Percentiles rank a stretch among this genome's conserved stretches.
Conservation (phyloP, 2,797 vertebrate genomes). For the Neomorphus geoffroyi region DNA sequence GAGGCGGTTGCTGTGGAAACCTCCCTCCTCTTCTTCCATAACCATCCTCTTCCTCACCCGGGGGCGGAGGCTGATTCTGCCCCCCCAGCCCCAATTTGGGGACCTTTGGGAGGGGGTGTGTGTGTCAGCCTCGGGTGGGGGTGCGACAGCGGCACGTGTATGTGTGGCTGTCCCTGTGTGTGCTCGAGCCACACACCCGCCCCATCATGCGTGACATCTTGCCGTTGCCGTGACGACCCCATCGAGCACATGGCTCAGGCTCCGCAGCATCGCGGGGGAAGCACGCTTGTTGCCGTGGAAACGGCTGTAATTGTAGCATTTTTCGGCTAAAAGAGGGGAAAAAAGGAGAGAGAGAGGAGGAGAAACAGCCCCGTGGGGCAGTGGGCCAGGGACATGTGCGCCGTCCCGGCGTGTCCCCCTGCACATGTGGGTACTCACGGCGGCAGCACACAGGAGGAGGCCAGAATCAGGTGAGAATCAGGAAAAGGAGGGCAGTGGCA, state of each 20-base stretch:
- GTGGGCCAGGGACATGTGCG: neutral
- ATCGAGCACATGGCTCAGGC: constrained; percentile 71
- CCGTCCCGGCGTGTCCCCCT: rapidly evolving
- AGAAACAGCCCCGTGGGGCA: neutral
- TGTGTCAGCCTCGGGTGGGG: neutral
- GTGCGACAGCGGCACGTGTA: neutral
- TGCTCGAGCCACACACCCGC: neutral
- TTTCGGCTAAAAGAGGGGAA: constrained; percentile 47
- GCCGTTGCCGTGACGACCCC: constrained; percentile 75
- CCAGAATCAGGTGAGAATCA: neutral
- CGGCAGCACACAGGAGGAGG: neutral
- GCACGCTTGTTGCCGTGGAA: constrained; percentile 73
- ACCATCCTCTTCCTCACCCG: constrained; percentile 49
- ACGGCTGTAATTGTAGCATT: constrained; percentile 71
- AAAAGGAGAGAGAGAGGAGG: neutral
- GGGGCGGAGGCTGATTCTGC: neutral
- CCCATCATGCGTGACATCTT: constrained; percentile 37
- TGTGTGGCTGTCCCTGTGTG: neutral
- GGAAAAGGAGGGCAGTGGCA: neutral
- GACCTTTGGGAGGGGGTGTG: rapidly evolving
- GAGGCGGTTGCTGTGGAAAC: constrained; percentile 91
- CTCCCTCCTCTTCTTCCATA: constrained; percentile 41
- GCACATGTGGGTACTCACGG: rapidly evolving
- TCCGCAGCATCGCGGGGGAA: constrained; percentile 76
- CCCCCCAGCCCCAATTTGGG: neutral